phyloP scores from a whole-genome alignment of 2,888 invertebrate species.

The Oeneis ivallda region DNA sequence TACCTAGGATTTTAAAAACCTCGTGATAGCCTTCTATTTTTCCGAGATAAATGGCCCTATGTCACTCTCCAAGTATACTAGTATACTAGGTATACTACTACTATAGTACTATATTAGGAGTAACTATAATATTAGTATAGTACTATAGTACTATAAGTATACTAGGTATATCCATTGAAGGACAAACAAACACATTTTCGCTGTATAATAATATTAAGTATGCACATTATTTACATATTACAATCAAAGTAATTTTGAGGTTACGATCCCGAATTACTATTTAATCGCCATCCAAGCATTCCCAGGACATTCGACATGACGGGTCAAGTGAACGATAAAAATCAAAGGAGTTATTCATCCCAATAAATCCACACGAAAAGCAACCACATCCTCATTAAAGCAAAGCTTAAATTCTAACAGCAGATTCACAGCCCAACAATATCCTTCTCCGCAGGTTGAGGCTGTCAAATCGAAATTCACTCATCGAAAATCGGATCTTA shows the following conservation, averaged over 20 bases:
- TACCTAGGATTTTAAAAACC: too few species aligned
- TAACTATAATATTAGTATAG: too few species aligned
- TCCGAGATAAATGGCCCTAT: too few species aligned
- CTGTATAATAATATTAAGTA: too few species aligned
- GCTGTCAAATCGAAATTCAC: slow-evolving; percentile 55
- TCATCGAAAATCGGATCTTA: slow-evolving; percentile 44
- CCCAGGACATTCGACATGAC: slow-evolving; percentile 74
- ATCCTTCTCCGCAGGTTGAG: slow-evolving; percentile 74
- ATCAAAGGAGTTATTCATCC: slow-evolving; percentile 69
- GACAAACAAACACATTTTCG: too few species aligned
- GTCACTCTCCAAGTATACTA: too few species aligned
- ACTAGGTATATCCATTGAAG: too few species aligned
- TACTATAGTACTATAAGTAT: too few species aligned
- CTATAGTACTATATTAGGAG: too few species aligned
- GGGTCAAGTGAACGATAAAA: slow-evolving; percentile 75
- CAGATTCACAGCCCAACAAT: slow-evolving; percentile 56
- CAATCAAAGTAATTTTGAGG: slow-evolving; percentile 3
- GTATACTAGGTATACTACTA: too few species aligned
- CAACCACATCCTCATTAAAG: slow-evolving; percentile 36
- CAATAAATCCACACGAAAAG: slow-evolving; percentile 41
- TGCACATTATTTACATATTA: neutral
- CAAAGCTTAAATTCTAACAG: slow-evolving; percentile 48
- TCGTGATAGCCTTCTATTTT: too few species aligned
- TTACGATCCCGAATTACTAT: slow-evolving; percentile 47
- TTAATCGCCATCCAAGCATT: slow-evolving; percentile 67